Percentiles rank a stretch among this genome's conserved stretches.
Conservation (phyloP, 2,888 invertebrate genomes). For the Protonemura montana region DNA sequence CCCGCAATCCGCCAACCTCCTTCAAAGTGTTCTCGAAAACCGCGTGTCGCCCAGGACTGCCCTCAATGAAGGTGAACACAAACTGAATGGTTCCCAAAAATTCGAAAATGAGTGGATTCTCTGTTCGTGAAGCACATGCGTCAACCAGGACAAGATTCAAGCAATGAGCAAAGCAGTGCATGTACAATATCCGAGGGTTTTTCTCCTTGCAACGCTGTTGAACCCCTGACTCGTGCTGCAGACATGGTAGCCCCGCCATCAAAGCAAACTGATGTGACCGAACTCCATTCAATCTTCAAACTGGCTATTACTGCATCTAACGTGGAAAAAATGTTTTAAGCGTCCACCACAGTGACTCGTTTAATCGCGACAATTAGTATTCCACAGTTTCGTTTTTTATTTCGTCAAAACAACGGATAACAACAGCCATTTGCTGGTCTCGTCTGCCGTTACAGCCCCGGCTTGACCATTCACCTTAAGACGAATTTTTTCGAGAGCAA, state of each 20-base stretch:
- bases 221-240: slow-evolving; percentile 15
- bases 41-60: slow-evolving; percentile 19
- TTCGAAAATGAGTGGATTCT: background rate
- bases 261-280: slow-evolving; percentile 16
- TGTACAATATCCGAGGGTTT: background rate
- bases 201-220: slow-evolving; percentile 1
- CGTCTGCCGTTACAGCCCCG: no score
- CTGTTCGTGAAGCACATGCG: no score
- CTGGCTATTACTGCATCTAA: no score
- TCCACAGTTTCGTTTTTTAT: no score
- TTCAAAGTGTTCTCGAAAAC: background rate
- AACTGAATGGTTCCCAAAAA: slow-evolving; percentile 16
- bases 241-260: slow-evolving; percentile 22
- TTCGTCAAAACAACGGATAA: no score
- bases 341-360: no score
- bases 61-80: slow-evolving; percentile 15
- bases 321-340: no score
- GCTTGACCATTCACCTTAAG: no score
- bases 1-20: background rate
- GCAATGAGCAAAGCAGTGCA: slow-evolving; percentile 19
- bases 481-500: no score
- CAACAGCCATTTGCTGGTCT: no score
- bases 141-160: slow-evolving; percentile 13
- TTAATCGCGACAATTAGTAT: no score
- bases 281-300: no score